Evolutionary conservation across 2,888 invertebrate genomes (phyloP), one percentile per base, ranked within the genome.

Genomic region (Trissoscelio sp.): DNA sequence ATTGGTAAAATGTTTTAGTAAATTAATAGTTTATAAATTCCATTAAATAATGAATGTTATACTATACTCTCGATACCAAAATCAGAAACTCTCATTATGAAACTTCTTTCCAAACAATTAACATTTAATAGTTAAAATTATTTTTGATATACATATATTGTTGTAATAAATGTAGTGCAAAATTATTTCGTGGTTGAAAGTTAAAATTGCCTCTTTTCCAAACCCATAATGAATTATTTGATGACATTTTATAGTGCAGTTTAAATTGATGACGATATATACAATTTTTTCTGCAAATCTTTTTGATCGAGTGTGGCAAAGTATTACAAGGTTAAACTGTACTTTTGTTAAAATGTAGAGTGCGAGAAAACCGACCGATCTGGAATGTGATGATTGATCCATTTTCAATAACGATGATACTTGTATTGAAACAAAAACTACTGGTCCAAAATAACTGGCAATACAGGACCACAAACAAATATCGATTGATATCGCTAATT

Each of bases 301-400:
- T 48, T 64, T 34, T 64, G 46, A 34, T 31, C 31, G 31, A 12
- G 20, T 34, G 34, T 39, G 53, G 37, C 42, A 31, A 70, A 70
- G 58, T 70, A 37, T 44, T 39, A 70, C 58, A 58, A 70, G 70
- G 51, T 60, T 58, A 16, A 70, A 70, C 70, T 70, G 70, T 70
- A 60, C 70, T 70, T 70, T 51, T 70, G 37, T 60, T 60, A 51
- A 16, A 51, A 46, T 44, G 44, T 69, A 12, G 44, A 67, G 9
- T 55, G 55, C 55, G 62, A 60, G 62, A 62, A 60, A 69, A 69
- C 70, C 46, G 78, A 51, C 31, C 24, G 78, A 60, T 74, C 67
- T 37, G 66, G 80, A 82, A 85, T 84, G 75, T 55, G 84, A 84
- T 83, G 85, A 87, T 86, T 84, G 86, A 85, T 82, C 85, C 77